These are phyloP conservation scores for Cancer borealis DNA, from an alignment of 2,888 invertebrate species.

Conservation along the genomic window DNA sequence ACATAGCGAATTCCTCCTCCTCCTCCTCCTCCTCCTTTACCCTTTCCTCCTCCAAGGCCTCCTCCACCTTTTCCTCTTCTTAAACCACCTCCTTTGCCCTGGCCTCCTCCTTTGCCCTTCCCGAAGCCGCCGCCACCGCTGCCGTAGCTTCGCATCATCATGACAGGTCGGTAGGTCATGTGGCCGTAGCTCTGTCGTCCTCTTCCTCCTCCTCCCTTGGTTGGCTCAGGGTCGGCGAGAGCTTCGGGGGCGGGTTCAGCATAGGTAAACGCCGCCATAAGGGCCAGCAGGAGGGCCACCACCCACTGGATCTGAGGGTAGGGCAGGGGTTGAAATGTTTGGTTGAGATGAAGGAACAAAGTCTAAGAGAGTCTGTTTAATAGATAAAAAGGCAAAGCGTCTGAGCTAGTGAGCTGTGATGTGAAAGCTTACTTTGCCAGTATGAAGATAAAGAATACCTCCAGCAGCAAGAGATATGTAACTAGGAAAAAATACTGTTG, in stretches of 20 bases:
- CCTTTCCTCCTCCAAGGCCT: background rate
- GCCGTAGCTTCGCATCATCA: slow-evolving; percentile 21
- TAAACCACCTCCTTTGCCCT: background rate
- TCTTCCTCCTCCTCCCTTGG: background rate
- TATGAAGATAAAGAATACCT: background rate
- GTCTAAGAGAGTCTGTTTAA: too few species aligned
- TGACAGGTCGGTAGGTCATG: background rate
- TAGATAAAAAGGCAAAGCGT: too few species aligned
- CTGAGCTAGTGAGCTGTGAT: background rate
- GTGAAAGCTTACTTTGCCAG: background rate
- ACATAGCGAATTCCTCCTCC: background rate
- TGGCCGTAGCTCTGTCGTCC: background rate
- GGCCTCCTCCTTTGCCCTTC: background rate
- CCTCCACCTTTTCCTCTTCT: background rate
- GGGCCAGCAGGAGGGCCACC: slow-evolving; percentile 56
- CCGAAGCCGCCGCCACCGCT: background rate
- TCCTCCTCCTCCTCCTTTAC: background rate
- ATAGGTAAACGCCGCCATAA: background rate
- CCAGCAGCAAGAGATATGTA: background rate
- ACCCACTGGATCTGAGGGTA: background rate
- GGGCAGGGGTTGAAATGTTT: background rate
- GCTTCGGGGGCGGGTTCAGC: slow-evolving; percentile 28
- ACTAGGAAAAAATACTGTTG: background rate
- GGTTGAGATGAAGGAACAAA: background rate
- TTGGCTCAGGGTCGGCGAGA: slow-evolving; percentile 25